Base-by-base conservation (phyloP, 1,140 invertebrate species). In the Cepaea nemoralis region DNA sequence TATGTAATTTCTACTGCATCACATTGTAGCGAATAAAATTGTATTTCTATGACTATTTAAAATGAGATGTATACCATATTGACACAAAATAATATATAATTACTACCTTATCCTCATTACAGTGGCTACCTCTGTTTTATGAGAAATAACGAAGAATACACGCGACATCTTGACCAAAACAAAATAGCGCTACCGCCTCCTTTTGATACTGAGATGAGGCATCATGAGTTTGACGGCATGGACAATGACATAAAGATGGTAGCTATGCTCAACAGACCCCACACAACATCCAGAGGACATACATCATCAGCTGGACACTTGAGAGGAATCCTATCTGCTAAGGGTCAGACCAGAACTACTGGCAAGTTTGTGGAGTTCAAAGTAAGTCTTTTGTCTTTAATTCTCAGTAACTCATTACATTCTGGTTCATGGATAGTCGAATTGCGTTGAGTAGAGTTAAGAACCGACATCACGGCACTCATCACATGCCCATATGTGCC, bases 91-190 rank as follows among this genome's bases (percentile, higher is more conserved):
- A n/a, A n/a, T n/a, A n/a, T n/a, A n/a, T 45, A 10, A 45, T 45
- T 45, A 10, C 37, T 42, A 14, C 39, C 27, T 48, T 40, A 12
- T 77, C 33, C 2, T 77, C 45, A 6, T 19, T 48, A 76, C 12
- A 67, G 55, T 31, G 50, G 63, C 1, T 83, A 50, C 74, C 40
- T 78, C 37, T 39, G 73, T 42, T 85, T 85, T 69, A 35, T 83
- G 1, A 69, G 31, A 50, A 63, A 80, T 73, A 59, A 19, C 27
- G 69, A 19, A 14, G 81, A 80, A 24, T 71, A 84, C 67, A 33
- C 50, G 67, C 76, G 73, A 5, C 81, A 63, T 35, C 40, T 83
- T 0, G 10, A 42, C n/a, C n/a, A 70, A 31, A 67, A 71, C 67
- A 76, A 40, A 40, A 67, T 59, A 37, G 48, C 45, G 19, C 77